Conservation (phyloP, 2,797 vertebrate genomes). For the Ficedula albicollis region DNA sequence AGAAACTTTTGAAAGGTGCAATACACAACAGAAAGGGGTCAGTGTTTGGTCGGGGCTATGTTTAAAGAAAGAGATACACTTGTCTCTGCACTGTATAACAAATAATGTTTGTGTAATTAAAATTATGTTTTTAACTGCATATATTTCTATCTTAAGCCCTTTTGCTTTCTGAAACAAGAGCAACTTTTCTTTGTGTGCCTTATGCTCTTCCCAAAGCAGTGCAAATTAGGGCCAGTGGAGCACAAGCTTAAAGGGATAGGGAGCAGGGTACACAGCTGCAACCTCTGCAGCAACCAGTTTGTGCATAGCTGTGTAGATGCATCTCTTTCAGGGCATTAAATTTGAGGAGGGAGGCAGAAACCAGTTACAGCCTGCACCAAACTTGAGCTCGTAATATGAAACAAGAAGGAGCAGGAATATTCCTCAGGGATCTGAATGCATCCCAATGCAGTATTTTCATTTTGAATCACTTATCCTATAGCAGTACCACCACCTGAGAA, state of each 20-base stretch:
- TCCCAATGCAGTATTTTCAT: neutral
- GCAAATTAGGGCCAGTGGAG: neutral
- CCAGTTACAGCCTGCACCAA: neutral
- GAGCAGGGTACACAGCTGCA: neutral
- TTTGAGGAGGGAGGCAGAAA: neutral
- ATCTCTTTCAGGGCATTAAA: neutral
- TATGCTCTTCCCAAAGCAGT: neutral
- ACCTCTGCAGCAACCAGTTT: neutral
- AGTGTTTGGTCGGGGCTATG: fast-evolving
- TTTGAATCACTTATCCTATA: neutral
- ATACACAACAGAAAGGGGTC: neutral
- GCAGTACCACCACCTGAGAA: neutral
- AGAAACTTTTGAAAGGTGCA: neutral
- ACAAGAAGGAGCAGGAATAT: neutral
- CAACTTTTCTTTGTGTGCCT: neutral
- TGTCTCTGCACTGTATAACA: neutral
- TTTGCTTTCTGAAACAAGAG: neutral
- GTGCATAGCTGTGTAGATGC: too few species aligned
- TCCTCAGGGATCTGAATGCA: neutral
- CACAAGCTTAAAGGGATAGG: neutral
- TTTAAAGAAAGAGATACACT: neutral
- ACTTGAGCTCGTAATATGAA: neutral
- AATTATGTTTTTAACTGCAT: neutral
- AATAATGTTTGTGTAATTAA: neutral
- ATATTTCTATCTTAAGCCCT: neutral